These are phyloP conservation scores for Tamandua tetradactyla DNA, from an alignment of 2,797 vertebrate species.

Conservation along the genomic window DNA sequence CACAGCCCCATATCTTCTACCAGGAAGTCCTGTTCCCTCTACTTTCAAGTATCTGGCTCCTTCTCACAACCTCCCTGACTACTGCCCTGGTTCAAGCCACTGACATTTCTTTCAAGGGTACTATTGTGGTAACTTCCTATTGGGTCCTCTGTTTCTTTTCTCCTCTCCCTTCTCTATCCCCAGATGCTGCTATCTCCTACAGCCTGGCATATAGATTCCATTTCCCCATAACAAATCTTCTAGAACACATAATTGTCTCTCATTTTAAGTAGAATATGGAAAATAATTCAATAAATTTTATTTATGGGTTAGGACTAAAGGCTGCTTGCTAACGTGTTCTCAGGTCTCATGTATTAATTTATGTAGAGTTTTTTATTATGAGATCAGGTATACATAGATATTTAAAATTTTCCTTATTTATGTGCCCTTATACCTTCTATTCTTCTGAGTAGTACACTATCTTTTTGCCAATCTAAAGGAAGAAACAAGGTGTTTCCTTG, in stretches of 20 bases:
- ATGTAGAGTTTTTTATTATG: not conserved
- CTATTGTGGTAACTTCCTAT: not conserved
- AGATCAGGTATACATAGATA: not conserved
- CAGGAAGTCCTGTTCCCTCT: not conserved
- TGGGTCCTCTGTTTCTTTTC: not conserved
- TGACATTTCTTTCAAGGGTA: not conserved
- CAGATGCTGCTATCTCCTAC: not conserved
- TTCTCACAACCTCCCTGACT: not conserved
- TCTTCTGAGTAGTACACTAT: not conserved
- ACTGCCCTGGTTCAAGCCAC: not conserved
- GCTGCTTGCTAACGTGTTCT: not conserved
- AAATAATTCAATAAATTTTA: not conserved
- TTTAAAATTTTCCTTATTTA: not conserved
- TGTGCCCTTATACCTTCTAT: not conserved
- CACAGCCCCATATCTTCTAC: not conserved
- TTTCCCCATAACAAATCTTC: not conserved
- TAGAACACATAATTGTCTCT: not conserved
- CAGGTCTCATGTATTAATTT: not conserved
- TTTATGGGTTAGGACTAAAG: not conserved
- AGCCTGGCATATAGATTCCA: not conserved
- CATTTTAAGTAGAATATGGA: not conserved
- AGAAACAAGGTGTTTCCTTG: slow-evolving; percentile 52
- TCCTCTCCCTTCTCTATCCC: not conserved
- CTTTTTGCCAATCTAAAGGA: slow-evolving; percentile 9
- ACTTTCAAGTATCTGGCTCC: not conserved